Percentiles rank a stretch among this genome's conserved stretches.
Conservation (phyloP, 2,113 vertebrate genomes). For the Etheostoma cragini region DNA sequence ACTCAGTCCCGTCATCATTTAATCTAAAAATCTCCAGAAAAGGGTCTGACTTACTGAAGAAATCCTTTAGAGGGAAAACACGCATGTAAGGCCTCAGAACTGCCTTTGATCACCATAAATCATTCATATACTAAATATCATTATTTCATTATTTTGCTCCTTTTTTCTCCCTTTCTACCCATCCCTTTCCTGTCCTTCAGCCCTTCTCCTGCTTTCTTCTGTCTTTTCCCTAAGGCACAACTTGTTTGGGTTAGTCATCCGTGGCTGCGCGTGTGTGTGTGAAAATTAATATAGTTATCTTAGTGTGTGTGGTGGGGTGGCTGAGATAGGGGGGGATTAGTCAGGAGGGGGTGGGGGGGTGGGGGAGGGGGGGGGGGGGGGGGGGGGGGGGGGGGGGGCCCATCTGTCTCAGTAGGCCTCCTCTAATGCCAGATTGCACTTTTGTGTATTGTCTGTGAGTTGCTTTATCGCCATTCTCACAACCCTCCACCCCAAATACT, state of each 20-base stretch:
- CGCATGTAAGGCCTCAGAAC: conserved; percentile 35
- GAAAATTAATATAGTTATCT: conserved; percentile 79
- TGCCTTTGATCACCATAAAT: conserved; percentile 65
- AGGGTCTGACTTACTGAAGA: conserved; percentile 99
- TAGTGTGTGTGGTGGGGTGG: conserved; percentile 43
- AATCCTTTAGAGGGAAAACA: conserved; percentile 88
- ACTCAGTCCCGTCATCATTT: conserved; percentile 96
- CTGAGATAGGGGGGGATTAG: conserved; percentile 53
- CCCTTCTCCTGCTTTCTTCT: conserved; percentile 46
- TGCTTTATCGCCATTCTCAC: conserved; percentile 44
- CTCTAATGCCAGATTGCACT: conserved; percentile 56
- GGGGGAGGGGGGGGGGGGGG: not conserved
- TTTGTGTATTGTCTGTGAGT: conserved; percentile 50
- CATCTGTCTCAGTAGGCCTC: conserved; percentile 55
- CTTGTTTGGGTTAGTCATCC: conserved; percentile 79
- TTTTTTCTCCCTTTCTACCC: conserved; percentile 37
- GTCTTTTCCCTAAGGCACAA: conserved; percentile 62
- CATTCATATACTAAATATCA: conserved; percentile 48
- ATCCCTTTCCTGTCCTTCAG: conserved; percentile 43
- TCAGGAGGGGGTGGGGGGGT: not conserved
- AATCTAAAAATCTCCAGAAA: conserved; percentile 98
- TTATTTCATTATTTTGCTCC: conserved; percentile 44
- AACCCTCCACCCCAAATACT: conserved; percentile 29
- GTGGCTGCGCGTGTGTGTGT: conserved; percentile 32
- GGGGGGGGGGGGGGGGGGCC: not conserved